Evolutionary conservation across 2,113 vertebrate genomes (phyloP), one percentile per base, ranked within the genome.

Genomic region (Lamprologus ornatipinnis): DNA sequence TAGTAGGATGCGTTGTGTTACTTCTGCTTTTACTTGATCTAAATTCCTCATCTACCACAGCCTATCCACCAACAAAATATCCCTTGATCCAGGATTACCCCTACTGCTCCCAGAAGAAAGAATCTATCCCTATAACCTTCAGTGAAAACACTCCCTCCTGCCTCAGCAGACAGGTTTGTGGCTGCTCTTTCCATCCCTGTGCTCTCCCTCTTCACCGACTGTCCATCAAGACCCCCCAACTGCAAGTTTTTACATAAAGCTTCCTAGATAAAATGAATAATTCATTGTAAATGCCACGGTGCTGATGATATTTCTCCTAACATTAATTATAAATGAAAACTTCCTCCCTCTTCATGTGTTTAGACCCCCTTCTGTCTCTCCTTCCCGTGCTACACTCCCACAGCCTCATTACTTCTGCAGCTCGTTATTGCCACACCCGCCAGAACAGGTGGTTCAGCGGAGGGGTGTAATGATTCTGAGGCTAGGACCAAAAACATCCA

Each of bases 301-400:
- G 91, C 94, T 96, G 93, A 96, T 96, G 95, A 96, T 97, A 96
- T 96, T 96, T 95, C 95, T 93, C 90, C 87, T 85, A 90, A 82
- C 90, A 96, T 97, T 94, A 97, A 97, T 97, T 96, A 96, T 97
- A 96, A 94, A 97, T 96, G 89, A 88, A 57, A 87, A 75, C 93
- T 87, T 94, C 94, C 94, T 92, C 91, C 88, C 90, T 81, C 82
- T 83, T 31, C 84, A 91, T 89, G 91, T 89, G 88, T 93, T 93
- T 93, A 87, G 92, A 93, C 90, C 91, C 91, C 91, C 91, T 89
- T 57, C 82, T 58, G n/a, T 82, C 85, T 55, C 84, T 26, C 42
- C 54, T 28, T 47, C 84, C 75, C 80, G 82, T 40, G 83, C 85
- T 83, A 81, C 81, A 21, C 85, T 89, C 85, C 90, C 87, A 82